Base-by-base conservation (phyloP, 2,797 vertebrate genomes). In the Gobio occitaniae region DNA sequence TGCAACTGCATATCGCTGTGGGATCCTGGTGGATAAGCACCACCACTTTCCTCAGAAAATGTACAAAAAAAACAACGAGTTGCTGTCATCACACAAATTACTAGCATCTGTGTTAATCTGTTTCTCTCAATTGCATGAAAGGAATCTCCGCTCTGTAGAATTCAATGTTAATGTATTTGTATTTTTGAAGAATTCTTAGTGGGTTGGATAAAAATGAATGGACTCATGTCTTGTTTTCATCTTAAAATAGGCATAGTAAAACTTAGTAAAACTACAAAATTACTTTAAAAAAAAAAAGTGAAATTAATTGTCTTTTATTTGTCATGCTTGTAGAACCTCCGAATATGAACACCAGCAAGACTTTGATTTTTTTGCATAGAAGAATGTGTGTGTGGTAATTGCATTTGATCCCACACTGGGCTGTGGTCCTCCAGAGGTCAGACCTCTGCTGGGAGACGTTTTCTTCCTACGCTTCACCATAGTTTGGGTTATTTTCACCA, bases 401-500 rank as follows among this genome's bases (percentile, higher is more conserved):
- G 83, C 38, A 19, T 21, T 29, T 12, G 19, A n/a, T 59, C 76
- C n/a, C 59, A 56, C 36, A 21, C 68, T 80, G 72, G 41, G 48
- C 61, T 83, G 61, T 48, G n/a, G 47, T 56, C 63, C 48, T 69
- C 41, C n/a, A 75, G 41, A 84, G 84, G 32, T 82, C 66, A 70
- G 56, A 19, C 74, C 82, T 75, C 84, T 25, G n/a, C 54, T 17
- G 76, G 68, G 84, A 90, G 65, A 56, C 13, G 6, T 75, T 44
- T 52, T n/a, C 56, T 21, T 65, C 21, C 25, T n/a, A 50, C 17
- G 4, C 32, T 12, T 75, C 32, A 54, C 80, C 68, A 69, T 74
- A 25, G 44, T 80, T 54, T 6, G 82, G 70, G 79, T 85, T 80
- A 81, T 81, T 85, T 85, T 86, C 66, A 52, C 59, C 75, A 85